Percentiles rank a stretch among this genome's conserved stretches.
Evolutionary conservation across 2,888 invertebrate genomes (phyloP).

Genomic region (Steinernema hermaphroditum): DNA sequence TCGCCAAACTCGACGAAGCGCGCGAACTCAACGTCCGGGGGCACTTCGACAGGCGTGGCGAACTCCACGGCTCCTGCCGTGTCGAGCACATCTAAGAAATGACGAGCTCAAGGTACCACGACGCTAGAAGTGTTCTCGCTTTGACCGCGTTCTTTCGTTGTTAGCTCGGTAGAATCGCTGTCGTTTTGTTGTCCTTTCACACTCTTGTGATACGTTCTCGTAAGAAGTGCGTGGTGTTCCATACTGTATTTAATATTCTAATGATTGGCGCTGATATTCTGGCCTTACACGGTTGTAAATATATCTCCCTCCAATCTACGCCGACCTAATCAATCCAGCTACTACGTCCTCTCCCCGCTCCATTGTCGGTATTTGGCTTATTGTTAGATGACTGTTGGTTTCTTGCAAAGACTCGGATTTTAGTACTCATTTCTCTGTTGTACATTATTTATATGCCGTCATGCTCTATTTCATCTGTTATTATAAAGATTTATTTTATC

Average conservation of each 20-base stretch:
- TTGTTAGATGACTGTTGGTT: constrained; percentile 22
- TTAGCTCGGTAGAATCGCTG: constrained; percentile 27
- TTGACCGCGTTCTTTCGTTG: constrained; percentile 24
- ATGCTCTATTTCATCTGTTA: constrained; percentile 19
- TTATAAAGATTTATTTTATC: constrained; percentile 29
- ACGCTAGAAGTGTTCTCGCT: constrained; percentile 16
- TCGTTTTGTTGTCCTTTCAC: constrained; percentile 30
- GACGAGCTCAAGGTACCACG: constrained; percentile 23
- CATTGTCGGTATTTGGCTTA: constrained; percentile 7
- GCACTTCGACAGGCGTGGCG: background rate
- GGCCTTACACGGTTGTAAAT: background rate
- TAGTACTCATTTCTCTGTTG: background rate
- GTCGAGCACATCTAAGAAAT: constrained; percentile 19
- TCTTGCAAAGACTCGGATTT: background rate
- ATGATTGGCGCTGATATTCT: background rate
- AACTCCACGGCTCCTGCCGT: background rate
- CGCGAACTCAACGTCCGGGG: constrained; percentile 15
- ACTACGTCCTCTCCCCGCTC: constrained; percentile 3
- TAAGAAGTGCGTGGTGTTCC: constrained; percentile 26
- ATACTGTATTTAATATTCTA: constrained; percentile 27
- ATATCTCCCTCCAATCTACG: background rate
- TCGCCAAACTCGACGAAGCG: constrained; percentile 25
- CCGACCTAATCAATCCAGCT: background rate
- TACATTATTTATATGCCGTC: constrained; percentile 29
- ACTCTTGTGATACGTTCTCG: constrained; percentile 20